Percentiles rank a stretch among this genome's conserved stretches.
phyloP scores from a whole-genome alignment of 2,797 vertebrate genomes.

The Tokudaia muenninki region DNA sequence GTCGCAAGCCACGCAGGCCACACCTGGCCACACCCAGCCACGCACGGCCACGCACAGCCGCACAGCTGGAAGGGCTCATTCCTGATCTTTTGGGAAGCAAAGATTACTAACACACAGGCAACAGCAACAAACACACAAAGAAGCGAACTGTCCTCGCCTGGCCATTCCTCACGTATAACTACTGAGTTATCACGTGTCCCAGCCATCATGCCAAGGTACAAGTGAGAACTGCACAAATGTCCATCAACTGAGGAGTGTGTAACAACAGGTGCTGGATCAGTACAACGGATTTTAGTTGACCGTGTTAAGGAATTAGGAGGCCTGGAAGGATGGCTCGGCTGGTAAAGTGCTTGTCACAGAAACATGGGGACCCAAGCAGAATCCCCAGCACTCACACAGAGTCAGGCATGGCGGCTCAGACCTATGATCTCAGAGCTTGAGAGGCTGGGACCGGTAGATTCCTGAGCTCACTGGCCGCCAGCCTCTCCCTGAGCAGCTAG shows the following conservation, averaged over 20 bases:
- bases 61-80: background rate
- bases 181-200: background rate
- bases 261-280: no score
- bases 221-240: background rate
- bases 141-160: background rate
- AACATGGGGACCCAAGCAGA: background rate
- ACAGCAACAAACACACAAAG: background rate
- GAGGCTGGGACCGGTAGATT: background rate
- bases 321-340: no score
- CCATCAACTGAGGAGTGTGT: background rate
- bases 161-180: background rate
- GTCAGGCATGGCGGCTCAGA: accelerated
- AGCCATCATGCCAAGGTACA: no score
- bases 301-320: background rate
- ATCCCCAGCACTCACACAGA: no score
- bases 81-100: background rate
- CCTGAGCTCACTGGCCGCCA: background rate
- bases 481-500: background rate
- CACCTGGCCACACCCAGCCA: background rate
- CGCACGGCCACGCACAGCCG: background rate
- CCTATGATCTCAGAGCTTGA: background rate
- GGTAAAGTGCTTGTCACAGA: background rate
- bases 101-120: background rate
- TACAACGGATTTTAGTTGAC: no score
- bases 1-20: no score